Conservation (phyloP, 2,888 invertebrate species). For the Caenorhabditis auriculariae region DNA sequence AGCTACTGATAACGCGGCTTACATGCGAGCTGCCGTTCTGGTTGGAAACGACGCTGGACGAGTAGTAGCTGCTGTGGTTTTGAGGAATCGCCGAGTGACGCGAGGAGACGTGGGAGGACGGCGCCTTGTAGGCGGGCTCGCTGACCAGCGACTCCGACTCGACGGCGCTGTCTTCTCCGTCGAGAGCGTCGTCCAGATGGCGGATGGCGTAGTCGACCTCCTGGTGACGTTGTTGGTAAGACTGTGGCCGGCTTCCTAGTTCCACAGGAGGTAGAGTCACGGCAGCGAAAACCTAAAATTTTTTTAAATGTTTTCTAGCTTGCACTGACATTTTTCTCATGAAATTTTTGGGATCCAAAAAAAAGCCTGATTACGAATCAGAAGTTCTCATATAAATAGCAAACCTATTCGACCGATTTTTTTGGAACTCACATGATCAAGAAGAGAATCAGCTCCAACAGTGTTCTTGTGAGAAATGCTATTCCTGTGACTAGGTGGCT, state of each 20-base stretch:
- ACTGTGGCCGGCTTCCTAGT: background rate
- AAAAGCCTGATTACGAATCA: too few relatives aligned
- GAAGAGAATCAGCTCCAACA: too few relatives aligned
- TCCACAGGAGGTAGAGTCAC: conserved; percentile 26
- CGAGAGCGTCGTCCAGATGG: conserved; percentile 21
- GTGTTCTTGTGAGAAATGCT: too few relatives aligned
- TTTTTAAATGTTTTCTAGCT: background rate
- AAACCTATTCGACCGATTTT: too few relatives aligned
- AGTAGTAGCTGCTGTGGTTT: background rate
- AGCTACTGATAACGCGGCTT: too few relatives aligned
- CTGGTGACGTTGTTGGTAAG: conserved; percentile 5
- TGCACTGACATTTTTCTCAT: background rate
- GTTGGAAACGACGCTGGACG: background rate
- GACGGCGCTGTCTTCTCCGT: conserved; percentile 13
- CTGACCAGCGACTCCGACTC: conserved; percentile 27
- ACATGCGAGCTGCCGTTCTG: conserved; percentile 18
- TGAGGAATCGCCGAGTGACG: too few relatives aligned
- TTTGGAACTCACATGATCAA: too few relatives aligned
- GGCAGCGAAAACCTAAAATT: conserved; percentile 26
- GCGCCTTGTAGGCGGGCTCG: conserved; percentile 30
- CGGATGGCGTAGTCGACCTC: conserved; percentile 28
- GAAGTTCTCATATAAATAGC: too few relatives aligned
- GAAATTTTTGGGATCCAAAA: too few relatives aligned
- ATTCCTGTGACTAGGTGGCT: too few relatives aligned
- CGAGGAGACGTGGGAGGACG: conserved; percentile 14